A percentile compares a stretch with the other conserved stretches of the same genome.
phyloP scores from a whole-genome alignment of 2,113 vertebrate genomes.

The Dendrocopos noguchii region DNA sequence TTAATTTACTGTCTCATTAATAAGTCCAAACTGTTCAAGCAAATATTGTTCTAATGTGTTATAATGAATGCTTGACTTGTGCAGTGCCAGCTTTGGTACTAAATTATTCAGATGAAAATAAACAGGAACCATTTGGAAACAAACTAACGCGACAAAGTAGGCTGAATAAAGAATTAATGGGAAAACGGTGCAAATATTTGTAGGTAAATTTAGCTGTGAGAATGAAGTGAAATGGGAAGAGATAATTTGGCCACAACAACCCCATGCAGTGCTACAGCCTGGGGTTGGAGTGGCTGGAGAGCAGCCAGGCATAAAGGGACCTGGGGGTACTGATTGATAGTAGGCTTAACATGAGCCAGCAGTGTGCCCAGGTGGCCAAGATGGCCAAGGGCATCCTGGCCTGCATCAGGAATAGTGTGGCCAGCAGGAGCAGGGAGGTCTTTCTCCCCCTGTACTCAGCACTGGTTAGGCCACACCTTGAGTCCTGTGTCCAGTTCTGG shows the following conservation, averaged over 20 bases:
- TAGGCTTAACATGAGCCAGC: no score
- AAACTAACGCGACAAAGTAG: neutral
- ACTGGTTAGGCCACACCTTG: no score
- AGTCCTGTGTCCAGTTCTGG: no score
- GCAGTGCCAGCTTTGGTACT: neutral
- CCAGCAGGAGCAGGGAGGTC: no score
- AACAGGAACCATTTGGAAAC: neutral
- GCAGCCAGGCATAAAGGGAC: no score
- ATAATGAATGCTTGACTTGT: constrained; percentile 17
- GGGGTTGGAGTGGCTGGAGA: no score
- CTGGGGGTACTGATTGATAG: no score
- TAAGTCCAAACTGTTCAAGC: neutral
- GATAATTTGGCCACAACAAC: neutral
- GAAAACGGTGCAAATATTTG: constrained; percentile 28
- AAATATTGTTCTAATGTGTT: constrained; percentile 6
- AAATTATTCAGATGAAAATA: constrained; percentile 46
- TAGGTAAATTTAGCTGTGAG: neutral
- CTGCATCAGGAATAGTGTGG: no score
- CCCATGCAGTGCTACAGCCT: no score
- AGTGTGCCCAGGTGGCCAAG: no score
- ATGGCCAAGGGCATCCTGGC: no score
- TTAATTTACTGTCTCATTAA: neutral
- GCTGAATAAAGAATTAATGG: neutral
- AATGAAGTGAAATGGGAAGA: neutral
- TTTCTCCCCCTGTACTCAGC: no score